A percentile compares a stretch with the other conserved stretches of the same genome.
phyloP scores from a whole-genome alignment of 2,888 invertebrate genomes.

The Caenorhabditis sp. region DNA sequence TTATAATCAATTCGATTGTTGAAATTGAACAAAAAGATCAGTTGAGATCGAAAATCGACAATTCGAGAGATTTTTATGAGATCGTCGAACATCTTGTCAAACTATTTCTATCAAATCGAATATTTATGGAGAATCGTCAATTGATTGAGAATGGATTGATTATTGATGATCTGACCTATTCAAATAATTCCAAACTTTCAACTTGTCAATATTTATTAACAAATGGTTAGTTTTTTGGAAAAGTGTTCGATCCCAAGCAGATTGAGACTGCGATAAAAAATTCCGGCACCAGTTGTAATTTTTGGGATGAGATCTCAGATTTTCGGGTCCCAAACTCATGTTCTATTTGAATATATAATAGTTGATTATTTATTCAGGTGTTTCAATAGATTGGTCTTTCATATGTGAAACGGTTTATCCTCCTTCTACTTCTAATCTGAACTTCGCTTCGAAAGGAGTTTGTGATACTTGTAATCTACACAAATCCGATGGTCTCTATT shows the following conservation, averaged over 20 bases:
- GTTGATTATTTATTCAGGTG: no score
- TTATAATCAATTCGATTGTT: not conserved
- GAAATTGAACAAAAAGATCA: not conserved
- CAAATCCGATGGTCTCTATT: not conserved
- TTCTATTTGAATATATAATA: no score
- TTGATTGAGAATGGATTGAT: not conserved
- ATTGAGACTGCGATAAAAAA: no score
- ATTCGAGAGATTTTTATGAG: not conserved
- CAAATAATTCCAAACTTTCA: no score
- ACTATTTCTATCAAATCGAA: not conserved
- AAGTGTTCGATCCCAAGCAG: no score
- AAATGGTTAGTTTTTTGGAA: no score
- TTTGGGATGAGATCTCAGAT: no score
- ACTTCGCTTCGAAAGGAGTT: not conserved
- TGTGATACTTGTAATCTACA: not conserved
- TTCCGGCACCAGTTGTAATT: no score
- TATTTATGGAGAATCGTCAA: not conserved
- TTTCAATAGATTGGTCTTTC: not conserved
- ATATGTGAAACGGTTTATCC: not conserved
- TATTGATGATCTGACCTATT: not conserved
- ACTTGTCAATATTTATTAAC: not conserved
- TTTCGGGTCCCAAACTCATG: no score
- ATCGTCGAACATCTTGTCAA: not conserved
- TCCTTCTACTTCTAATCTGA: not conserved
- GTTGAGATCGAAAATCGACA: not conserved